phyloP scores from a whole-genome alignment of 2,113 vertebrate genomes.

The Etheostoma spectabile region DNA sequence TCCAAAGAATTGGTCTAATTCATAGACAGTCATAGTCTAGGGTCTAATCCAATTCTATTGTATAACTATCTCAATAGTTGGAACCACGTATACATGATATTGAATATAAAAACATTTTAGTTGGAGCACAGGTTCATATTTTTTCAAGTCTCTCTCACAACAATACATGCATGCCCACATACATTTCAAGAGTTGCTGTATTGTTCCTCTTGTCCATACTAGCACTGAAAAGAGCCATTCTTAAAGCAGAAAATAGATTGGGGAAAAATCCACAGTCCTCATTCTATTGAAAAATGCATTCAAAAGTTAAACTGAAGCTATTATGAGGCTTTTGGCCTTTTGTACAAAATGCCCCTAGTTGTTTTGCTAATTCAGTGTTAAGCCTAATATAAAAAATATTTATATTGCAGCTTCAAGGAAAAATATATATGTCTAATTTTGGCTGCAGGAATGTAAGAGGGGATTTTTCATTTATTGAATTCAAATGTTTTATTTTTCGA shows the following conservation, averaged over 20 bases:
- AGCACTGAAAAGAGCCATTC: no score
- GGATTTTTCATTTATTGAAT: not conserved
- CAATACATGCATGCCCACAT: not conserved
- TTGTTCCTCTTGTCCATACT: no score
- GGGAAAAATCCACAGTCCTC: no score
- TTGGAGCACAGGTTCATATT: not conserved
- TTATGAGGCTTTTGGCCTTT: no score
- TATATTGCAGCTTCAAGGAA: not conserved
- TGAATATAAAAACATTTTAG: not conserved
- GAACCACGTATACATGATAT: not conserved
- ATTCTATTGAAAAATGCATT: no score
- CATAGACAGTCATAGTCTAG: no score
- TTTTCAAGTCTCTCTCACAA: not conserved
- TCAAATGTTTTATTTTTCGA: not conserved
- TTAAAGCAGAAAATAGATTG: no score
- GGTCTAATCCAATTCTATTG: not conserved
- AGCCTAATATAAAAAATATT: not conserved
- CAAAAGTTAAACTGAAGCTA: no score
- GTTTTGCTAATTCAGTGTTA: not conserved
- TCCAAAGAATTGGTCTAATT: no score
- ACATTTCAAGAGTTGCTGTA: no score
- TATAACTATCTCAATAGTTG: not conserved
- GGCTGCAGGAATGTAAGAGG: not conserved
- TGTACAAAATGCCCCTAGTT: no score
- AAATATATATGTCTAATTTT: not conserved